Base-by-base conservation (phyloP, 1,140 invertebrate species). In the Cyrtorhinus lividipennis region DNA sequence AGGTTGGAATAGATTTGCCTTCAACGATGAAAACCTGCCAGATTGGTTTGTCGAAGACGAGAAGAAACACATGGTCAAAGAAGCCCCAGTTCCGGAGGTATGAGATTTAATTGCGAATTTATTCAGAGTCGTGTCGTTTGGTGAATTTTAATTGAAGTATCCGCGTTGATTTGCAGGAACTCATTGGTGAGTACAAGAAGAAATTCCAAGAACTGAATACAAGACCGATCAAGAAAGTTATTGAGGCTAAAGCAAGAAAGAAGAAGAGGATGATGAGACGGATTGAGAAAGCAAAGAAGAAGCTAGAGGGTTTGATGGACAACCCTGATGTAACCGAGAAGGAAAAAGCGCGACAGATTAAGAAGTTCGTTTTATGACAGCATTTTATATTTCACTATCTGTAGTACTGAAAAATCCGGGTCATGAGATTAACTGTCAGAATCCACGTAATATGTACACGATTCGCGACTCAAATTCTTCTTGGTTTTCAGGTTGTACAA, bases 21-120 rank as follows among this genome's bases (percentile, higher is more conserved):
- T 90, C 69, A 88, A 89, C 67, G 95, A 98, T 73, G 82, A 84
- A 8, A 83, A 90, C 72, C 75, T 99, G 27, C 97, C 97, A 0
- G 87, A 88, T 67, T 99, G 97, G 97, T 99, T 99, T 79, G 78
- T 84, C 0, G 81, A 92, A 64, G 96, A 99, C 70, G 97, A 99
- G 75, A 81, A 86, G 62, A 88, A 89, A 72, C 90, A 97, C 71
- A 92, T 90, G 83, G 82, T 76, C 62, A 87, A 85, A 61, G 67
- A 67, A 64, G 60, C 64, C 23, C 68, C 67, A n/a, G 70, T 71
- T 25, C 69, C 70, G n/a, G 65, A 69, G 45, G 70, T 71, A 53
- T 53, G 48, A 53, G 20, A 38, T 38, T 38, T 53, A 53, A 53
- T 20, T 53, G 48, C 48, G 38, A 10, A n/a, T n/a, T n/a, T n/a